Conservation (phyloP, 2,113 vertebrate genomes). For the Halcyon malimbica region DNA sequence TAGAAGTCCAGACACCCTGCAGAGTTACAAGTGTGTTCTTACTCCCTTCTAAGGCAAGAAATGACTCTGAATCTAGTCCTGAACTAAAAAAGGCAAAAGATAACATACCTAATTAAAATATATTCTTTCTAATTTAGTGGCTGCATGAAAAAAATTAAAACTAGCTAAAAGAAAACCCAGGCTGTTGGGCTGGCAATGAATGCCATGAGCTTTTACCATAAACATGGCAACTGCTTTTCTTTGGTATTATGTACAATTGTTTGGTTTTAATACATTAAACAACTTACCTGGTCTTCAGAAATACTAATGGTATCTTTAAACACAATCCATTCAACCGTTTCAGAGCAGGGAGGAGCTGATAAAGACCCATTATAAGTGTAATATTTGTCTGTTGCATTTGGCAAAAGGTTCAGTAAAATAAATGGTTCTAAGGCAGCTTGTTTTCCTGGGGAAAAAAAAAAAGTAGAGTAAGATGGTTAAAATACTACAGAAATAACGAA, state of each 20-base stretch:
- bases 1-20: background rate
- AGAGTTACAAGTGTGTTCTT: background rate
- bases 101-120: background rate
- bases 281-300: conserved; percentile 90
- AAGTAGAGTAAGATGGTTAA: background rate
- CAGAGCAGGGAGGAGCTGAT: conserved; percentile 90
- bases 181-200: background rate
- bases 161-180: background rate
- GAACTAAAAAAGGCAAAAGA: background rate
- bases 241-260: background rate
- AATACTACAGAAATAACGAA: background rate
- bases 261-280: background rate
- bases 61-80: background rate
- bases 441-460: conserved; percentile 81
- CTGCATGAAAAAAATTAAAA: background rate
- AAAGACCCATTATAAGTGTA: conserved; percentile 95
- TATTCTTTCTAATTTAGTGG: background rate
- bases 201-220: background rate
- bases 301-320: conserved; percentile 90
- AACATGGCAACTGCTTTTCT: background rate
- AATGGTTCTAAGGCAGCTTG: conserved; percentile 83
- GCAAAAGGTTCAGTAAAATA: conserved; percentile 84
- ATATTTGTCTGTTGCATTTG: conserved; percentile 91
- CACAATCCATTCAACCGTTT: conserved; percentile 94
- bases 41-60: background rate